phyloP scores from a whole-genome alignment of 2,797 vertebrate genomes.

The Staurois parvus region DNA sequence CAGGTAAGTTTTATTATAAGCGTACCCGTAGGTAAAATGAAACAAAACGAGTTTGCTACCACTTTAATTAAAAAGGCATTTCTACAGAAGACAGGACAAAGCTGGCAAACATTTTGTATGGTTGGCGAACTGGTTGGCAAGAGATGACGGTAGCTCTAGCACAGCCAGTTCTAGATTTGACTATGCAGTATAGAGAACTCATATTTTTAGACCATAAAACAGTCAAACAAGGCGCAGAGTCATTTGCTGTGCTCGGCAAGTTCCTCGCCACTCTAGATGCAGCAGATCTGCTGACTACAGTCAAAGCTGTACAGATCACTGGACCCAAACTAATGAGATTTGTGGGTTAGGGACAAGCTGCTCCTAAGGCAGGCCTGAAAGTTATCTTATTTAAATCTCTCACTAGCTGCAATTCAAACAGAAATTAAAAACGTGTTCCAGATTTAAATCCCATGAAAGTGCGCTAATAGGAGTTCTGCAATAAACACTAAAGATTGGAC shows the following conservation, averaged over 20 bases:
- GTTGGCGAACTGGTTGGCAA: not conserved
- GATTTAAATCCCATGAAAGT: not conserved
- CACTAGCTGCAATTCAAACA: not conserved
- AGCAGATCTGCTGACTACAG: slow-evolving; percentile 19
- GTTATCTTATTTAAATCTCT: not conserved
- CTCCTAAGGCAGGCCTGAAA: not conserved
- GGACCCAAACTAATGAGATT: slow-evolving; percentile 50
- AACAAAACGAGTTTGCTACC: too few species aligned
- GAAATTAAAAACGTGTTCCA: slow-evolving; percentile 2
- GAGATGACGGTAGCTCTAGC: not conserved
- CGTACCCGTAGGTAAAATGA: too few species aligned
- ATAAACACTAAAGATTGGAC: not conserved
- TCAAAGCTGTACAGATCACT: slow-evolving; percentile 11
- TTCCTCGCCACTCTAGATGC: slow-evolving; percentile 17
- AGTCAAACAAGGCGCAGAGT: not conserved
- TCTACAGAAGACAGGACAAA: not conserved
- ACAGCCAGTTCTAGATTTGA: not conserved
- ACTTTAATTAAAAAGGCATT: not conserved
- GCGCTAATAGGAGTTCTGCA: not conserved
- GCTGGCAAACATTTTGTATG: not conserved
- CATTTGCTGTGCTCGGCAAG: slow-evolving; percentile 22
- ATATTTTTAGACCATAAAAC: slow-evolving; percentile 7
- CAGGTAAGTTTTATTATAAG: too few species aligned
- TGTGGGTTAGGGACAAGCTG: slow-evolving; percentile 13
- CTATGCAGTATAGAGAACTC: not conserved